phyloP scores from a whole-genome alignment of 2,888 invertebrate genomes.

The Himalopsyche japonica region DNA sequence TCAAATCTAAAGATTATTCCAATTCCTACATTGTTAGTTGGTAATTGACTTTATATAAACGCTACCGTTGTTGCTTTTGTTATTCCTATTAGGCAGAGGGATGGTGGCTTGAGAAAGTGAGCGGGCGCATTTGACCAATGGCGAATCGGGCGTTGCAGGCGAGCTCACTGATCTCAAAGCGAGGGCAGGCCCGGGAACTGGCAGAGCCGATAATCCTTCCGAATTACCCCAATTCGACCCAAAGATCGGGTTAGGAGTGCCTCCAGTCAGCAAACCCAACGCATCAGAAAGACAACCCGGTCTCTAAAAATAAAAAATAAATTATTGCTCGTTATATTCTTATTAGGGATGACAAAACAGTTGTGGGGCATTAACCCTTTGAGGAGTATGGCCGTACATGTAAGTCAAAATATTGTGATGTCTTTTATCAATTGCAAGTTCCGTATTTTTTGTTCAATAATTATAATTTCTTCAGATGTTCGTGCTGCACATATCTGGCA shows the following conservation, averaged over 20 bases:
- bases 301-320: conserved; percentile 45
- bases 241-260: conserved; percentile 29
- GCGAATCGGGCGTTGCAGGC: conserved; percentile 40
- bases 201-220: conserved; percentile 40
- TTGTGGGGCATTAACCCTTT: no score
- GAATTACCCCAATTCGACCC: conserved; percentile 24
- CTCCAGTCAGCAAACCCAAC: conserved; percentile 55
- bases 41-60: not conserved
- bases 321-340: no score
- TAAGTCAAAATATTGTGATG: no score
- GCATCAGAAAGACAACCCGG: conserved; percentile 79
- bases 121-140: conserved; percentile 35
- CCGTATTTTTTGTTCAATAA: no score
- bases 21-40: not conserved
- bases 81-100: not conserved
- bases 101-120: conserved; percentile 37
- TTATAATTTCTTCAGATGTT: no score
- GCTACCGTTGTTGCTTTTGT: not conserved
- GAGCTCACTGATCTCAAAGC: conserved; percentile 36
- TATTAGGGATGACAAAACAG: no score
- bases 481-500: no score
- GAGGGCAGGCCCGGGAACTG: conserved; percentile 41
- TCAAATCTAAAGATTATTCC: no score
- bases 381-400: no score
- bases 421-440: no score